Evolutionary conservation across 2,888 invertebrate species (phyloP).

Genomic region (Xanthorhoe spadicearia): DNA sequence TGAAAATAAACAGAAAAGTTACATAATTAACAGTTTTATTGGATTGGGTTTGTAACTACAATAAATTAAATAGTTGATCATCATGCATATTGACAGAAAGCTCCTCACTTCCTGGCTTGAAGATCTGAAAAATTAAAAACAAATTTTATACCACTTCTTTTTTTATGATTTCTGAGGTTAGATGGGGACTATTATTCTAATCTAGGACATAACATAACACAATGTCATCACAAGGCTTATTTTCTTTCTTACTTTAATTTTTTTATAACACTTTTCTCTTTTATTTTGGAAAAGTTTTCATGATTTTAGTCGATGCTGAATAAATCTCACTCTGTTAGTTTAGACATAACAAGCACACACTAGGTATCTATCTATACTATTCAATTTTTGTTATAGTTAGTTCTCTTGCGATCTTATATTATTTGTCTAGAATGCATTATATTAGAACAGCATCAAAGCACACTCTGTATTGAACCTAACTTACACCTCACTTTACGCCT

Average conservation of each 20-base stretch:
- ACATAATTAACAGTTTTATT: slow-evolving; percentile 49
- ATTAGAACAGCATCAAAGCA: not conserved
- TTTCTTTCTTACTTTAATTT: not conserved
- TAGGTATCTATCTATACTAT: too few relatives aligned
- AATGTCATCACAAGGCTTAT: not conserved
- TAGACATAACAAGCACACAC: slow-evolving; percentile 4
- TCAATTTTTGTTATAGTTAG: not conserved
- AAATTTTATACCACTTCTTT: not conserved
- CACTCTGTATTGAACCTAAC: slow-evolving; percentile 55
- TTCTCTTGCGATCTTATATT: not conserved
- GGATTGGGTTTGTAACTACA: slow-evolving; percentile 54
- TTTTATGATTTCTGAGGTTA: not conserved
- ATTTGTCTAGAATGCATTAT: not conserved
- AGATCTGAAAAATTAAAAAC: slow-evolving; percentile 59
- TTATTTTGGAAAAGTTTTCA: not conserved
- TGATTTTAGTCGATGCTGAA: slow-evolving; percentile 21
- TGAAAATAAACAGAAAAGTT: slow-evolving; percentile 15
- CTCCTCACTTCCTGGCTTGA: slow-evolving; percentile 54
- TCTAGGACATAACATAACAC: not conserved
- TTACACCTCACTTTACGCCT: slow-evolving; percentile 65
- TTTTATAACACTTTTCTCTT: not conserved
- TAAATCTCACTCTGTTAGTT: slow-evolving; percentile 31
- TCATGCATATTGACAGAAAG: slow-evolving; percentile 58
- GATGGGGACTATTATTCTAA: not conserved
- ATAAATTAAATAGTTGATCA: slow-evolving; percentile 57